A percentile compares a stretch with the other conserved stretches of the same genome.
These are phyloP conservation scores for Salminus brasiliensis DNA, from an alignment of 2,113 vertebrate genomes.

Conservation along the genomic window DNA sequence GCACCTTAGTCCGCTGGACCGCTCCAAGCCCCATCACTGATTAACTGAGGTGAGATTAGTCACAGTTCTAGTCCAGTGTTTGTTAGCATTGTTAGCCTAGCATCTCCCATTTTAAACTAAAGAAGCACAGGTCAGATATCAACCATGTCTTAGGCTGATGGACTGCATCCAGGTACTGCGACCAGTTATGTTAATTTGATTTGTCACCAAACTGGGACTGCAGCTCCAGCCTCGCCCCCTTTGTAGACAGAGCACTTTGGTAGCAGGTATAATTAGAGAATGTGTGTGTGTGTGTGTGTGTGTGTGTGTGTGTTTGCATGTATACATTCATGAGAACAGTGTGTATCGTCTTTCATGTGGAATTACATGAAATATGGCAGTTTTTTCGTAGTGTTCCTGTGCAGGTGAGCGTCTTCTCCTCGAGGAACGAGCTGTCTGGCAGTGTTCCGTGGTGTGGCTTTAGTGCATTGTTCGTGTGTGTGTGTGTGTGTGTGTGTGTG, in stretches of 20 bases:
- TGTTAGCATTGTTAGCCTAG: too few relatives aligned
- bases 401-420: constrained; percentile 53
- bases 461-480: constrained; percentile 51
- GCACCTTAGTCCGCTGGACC: too few relatives aligned
- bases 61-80: too few relatives aligned
- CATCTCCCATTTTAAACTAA: too few relatives aligned
- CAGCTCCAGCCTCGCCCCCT: too few relatives aligned
- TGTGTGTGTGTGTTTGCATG: constrained; percentile 55
- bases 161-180: too few relatives aligned
- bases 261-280: constrained; percentile 66
- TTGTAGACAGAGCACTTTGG: constrained; percentile 83
- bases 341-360: constrained; percentile 53
- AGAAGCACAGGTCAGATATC: too few relatives aligned
- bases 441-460: constrained; percentile 63
- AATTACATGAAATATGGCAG: constrained; percentile 60
- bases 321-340: constrained; percentile 76
- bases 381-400: constrained; percentile 43
- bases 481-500: constrained; percentile 22
- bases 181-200: too few relatives aligned
- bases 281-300: constrained; percentile 48
- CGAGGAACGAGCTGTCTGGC: constrained; percentile 53
- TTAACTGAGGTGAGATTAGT: too few relatives aligned
- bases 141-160: too few relatives aligned
- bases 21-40: too few relatives aligned
- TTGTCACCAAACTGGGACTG: too few relatives aligned